Evolutionary conservation across 2,888 invertebrate species (phyloP).

Genomic region (Chironomus riparius): DNA sequence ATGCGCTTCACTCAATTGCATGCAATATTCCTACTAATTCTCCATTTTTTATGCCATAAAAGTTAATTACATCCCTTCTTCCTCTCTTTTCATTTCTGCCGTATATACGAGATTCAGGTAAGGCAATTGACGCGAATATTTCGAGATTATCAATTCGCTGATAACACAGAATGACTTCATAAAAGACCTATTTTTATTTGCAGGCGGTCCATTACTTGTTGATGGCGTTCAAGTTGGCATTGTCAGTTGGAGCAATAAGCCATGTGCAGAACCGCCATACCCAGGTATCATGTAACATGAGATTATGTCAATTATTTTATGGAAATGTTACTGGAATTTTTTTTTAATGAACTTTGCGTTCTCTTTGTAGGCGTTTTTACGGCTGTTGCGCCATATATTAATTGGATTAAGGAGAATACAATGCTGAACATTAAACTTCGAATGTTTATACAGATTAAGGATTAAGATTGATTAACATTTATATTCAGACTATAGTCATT

Average conservation of each 20-base stretch:
- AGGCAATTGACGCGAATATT: background rate
- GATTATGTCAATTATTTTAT: background rate
- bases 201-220: slow-evolving; percentile 34
- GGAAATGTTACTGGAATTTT: background rate
- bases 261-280: slow-evolving; percentile 31
- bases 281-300: slow-evolving; percentile 29
- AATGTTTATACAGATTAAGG: background rate
- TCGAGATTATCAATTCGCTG: background rate
- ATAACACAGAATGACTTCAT: background rate
- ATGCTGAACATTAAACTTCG: background rate
- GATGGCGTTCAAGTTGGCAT: slow-evolving; percentile 32
- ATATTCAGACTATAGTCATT: background rate
- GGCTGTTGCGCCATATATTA: slow-evolving; percentile 31
- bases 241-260: slow-evolving; percentile 34
- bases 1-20: no score
- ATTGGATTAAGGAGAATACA: slow-evolving; percentile 32
- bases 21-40: background rate
- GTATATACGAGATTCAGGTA: slow-evolving; percentile 18
- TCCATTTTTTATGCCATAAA: background rate
- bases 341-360: background rate
- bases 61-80: background rate
- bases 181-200: slow-evolving; percentile 10
- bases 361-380: slow-evolving; percentile 32
- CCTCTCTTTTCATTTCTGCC: background rate
- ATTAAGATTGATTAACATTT: background rate